Conservation (phyloP, 64 coral and sea anemone species). For the Montipora efflorescens region DNA sequence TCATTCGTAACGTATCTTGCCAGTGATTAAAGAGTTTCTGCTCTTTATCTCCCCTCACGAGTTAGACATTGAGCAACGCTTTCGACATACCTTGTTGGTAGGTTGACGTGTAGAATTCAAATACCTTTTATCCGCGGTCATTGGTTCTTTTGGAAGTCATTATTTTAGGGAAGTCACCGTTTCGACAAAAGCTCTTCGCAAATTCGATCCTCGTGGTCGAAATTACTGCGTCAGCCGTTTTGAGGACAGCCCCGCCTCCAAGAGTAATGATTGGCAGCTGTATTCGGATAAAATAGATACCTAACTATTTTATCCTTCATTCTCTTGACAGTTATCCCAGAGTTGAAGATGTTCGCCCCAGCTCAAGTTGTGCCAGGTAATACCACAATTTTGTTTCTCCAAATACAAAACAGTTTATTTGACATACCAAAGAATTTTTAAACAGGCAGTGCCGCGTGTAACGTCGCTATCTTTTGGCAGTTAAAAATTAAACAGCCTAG, state of each 20-base stretch:
- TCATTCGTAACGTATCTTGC: conserved; percentile 12
- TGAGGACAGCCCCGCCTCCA: background rate
- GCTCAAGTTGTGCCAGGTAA: conserved; percentile 76
- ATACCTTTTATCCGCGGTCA: background rate
- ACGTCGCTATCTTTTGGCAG: background rate
- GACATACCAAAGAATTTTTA: background rate
- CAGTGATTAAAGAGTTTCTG: background rate
- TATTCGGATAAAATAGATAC: background rate
- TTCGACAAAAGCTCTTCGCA: background rate
- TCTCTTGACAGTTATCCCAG: conserved; percentile 58
- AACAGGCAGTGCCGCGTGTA: background rate
- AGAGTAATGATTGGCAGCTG: conserved; percentile 1
- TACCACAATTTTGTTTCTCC: background rate
- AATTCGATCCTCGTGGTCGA: conserved; percentile 16
- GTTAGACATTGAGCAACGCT: background rate
- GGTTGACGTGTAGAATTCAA: background rate
- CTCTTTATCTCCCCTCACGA: background rate
- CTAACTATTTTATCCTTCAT: background rate
- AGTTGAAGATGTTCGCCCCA: conserved; percentile 58
- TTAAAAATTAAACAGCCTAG: conserved; percentile 13
- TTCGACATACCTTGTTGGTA: background rate
- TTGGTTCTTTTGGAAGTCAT: background rate
- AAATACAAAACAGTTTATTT: background rate
- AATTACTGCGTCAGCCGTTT: conserved; percentile 38
- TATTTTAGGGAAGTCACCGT: background rate